Percentiles rank a stretch among this genome's conserved stretches.
These are phyloP conservation scores for Calephelis nemesis DNA, from an alignment of 1,140 invertebrate species.

Conservation along the genomic window DNA sequence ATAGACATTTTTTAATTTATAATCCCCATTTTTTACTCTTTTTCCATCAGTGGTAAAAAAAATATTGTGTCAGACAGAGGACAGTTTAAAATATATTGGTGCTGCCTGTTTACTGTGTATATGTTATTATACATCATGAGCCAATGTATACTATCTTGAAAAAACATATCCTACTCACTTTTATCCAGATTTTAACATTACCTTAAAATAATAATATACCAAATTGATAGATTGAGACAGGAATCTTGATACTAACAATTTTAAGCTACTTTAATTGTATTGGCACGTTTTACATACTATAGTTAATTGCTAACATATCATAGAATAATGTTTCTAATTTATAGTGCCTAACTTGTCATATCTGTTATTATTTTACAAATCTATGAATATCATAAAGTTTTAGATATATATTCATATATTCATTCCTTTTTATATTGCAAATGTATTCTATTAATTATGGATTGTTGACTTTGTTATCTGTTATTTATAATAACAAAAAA, in stretches of 20 bases:
- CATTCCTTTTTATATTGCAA: background rate
- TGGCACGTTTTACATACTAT: constrained; percentile 3
- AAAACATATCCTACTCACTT: background rate
- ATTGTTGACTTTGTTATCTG: too few species aligned
- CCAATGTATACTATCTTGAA: too few species aligned
- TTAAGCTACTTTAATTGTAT: background rate
- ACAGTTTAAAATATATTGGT: background rate
- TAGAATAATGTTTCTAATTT: background rate
- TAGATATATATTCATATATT: too few species aligned
- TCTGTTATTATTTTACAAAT: background rate
- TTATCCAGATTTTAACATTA: background rate
- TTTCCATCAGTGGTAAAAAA: too few species aligned
- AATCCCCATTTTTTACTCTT: too few species aligned
- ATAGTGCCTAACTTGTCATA: background rate
- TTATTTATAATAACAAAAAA: too few species aligned
- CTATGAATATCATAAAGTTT: too few species aligned
- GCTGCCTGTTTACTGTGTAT: background rate
- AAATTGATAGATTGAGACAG: background rate
- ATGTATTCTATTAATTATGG: too few species aligned
- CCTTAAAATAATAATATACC: background rate
- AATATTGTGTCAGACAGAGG: too few species aligned
- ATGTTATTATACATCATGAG: background rate
- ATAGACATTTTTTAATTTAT: too few species aligned
- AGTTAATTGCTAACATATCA: constrained; percentile 2
- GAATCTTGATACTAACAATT: background rate